Conservation (phyloP, 2,888 invertebrate species). For the Melinopterus prodromus region DNA sequence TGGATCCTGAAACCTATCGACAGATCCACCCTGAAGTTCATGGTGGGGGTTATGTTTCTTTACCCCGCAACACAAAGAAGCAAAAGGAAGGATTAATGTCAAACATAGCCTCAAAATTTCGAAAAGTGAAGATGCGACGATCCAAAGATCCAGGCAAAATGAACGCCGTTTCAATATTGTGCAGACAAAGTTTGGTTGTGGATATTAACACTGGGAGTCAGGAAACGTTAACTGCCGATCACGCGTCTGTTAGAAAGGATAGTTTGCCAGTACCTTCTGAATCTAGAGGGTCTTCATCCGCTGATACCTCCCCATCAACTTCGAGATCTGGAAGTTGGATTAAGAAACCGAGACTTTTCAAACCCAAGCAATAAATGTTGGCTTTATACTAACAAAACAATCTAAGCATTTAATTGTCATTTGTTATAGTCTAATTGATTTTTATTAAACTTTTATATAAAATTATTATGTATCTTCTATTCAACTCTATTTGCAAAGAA, state of each 20-base stretch:
- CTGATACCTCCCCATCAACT: conserved; percentile 47
- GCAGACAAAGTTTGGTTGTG: conserved; percentile 79
- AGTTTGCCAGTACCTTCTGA: conserved; percentile 45
- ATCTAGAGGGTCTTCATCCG: conserved; percentile 45
- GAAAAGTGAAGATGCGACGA: conserved; percentile 64
- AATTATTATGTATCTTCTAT: conserved; percentile 16
- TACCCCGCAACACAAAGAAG: conserved; percentile 60
- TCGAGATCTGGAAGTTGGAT: conserved; percentile 53
- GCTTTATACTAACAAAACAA: conserved; percentile 25
- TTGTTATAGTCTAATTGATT: conserved; percentile 36
- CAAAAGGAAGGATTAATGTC: conserved; percentile 61
- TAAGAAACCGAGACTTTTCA: conserved; percentile 51
- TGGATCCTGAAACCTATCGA: conserved; percentile 69
- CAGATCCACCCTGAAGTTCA: conserved; percentile 62
- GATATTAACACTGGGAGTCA: conserved; percentile 58
- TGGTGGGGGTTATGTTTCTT: conserved; percentile 63
- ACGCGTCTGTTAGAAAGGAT: conserved; percentile 35
- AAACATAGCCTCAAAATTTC: conserved; percentile 68
- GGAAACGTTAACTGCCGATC: conserved; percentile 38
- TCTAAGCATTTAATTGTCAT: conserved; percentile 21
- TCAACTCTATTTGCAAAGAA: no score
- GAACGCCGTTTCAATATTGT: conserved; percentile 74
- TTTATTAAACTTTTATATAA: conserved; percentile 39
- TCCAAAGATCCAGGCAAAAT: conserved; percentile 58
- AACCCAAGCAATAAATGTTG: conserved; percentile 39